These are phyloP conservation scores for Sylvicola fuscatus DNA, from an alignment of 2,888 invertebrate species.

Conservation along the genomic window DNA sequence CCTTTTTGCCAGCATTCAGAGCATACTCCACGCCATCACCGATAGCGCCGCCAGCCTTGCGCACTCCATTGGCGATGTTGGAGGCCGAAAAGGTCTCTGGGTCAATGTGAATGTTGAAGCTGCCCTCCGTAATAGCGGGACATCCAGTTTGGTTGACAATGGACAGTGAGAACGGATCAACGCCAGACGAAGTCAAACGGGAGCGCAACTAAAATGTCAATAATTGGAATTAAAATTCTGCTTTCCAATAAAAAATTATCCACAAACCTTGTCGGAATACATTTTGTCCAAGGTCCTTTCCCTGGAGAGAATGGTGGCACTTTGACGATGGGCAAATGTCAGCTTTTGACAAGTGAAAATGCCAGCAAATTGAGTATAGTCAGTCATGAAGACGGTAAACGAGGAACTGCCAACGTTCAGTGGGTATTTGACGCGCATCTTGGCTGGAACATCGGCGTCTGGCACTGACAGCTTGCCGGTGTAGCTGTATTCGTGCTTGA, in stretches of 20 bases:
- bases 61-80: conserved; percentile 46
- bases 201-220: conserved; percentile 38
- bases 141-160: conserved; percentile 52
- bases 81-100: conserved; percentile 55
- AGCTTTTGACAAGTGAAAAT: conserved; percentile 63
- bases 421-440: conserved; percentile 58
- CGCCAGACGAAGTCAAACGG: conserved; percentile 37
- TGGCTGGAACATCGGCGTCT: conserved; percentile 40
- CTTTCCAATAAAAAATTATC: conserved; percentile 1
- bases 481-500: conserved; percentile 62
- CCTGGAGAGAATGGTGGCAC: conserved; percentile 63
- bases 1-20: conserved; percentile 44
- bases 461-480: conserved; percentile 46
- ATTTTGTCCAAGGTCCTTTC: conserved; percentile 47
- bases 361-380: conserved; percentile 52
- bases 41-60: conserved; percentile 48
- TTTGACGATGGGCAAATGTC: conserved; percentile 47
- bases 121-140: conserved; percentile 33
- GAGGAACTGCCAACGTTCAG: conserved; percentile 60
- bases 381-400: conserved; percentile 52
- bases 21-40: conserved; percentile 53
- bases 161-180: conserved; percentile 58
- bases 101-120: conserved; percentile 49
- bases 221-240: neutral
- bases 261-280: conserved; percentile 40